These are phyloP conservation scores for Eubucco bourcierii DNA, from an alignment of 2,113 vertebrate genomes.

Conservation along the genomic window DNA sequence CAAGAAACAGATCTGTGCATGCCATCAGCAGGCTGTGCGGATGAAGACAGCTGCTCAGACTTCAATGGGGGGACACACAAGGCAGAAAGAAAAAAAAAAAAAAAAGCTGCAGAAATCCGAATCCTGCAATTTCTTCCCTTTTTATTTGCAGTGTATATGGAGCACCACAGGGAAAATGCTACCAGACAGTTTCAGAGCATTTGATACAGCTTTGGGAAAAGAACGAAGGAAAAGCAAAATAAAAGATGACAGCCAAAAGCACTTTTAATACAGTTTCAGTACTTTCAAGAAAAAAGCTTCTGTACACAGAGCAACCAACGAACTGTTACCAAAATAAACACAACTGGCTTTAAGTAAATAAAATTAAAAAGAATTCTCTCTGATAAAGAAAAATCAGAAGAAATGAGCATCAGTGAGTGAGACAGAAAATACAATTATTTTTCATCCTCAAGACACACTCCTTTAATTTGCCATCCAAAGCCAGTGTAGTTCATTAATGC, in stretches of 20 bases:
- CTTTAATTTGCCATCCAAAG: constrained; percentile 43
- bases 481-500: constrained; percentile 37
- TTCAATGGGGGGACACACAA: constrained; percentile 10
- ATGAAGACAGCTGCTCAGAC: constrained; percentile 57
- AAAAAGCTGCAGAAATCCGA: constrained; percentile 24
- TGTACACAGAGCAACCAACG: constrained; percentile 36
- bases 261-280: constrained; percentile 60
- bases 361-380: constrained; percentile 16
- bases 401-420: neutral
- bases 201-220: constrained; percentile 62
- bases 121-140: constrained; percentile 50
- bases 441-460: constrained; percentile 25
- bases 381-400: constrained; percentile 42
- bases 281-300: constrained; percentile 62
- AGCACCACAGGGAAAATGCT: constrained; percentile 51
- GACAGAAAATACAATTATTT: constrained; percentile 19
- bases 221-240: constrained; percentile 40
- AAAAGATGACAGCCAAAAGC: constrained; percentile 66
- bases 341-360: constrained; percentile 20
- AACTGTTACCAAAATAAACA: constrained; percentile 66
- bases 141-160: constrained; percentile 46
- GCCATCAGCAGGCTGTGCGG: neutral
- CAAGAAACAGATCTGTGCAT: constrained; percentile 50
- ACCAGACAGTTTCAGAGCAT: constrained; percentile 54
- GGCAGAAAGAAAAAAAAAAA: neutral